Percentiles rank a stretch among this genome's conserved stretches.
Conservation (phyloP, 2,113 vertebrate genomes). For the Megatriorchis doriae region DNA sequence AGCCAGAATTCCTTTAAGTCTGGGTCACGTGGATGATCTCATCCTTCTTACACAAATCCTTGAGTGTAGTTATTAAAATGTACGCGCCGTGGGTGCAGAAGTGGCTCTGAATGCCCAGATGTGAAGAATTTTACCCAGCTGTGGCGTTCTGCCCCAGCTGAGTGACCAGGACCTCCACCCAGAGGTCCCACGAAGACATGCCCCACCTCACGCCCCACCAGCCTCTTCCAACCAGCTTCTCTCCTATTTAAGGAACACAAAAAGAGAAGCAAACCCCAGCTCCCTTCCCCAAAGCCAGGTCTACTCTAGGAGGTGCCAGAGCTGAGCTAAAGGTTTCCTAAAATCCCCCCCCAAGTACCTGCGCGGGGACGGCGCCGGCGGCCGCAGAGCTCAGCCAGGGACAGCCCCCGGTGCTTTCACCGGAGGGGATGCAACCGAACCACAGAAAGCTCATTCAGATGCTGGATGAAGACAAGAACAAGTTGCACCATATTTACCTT, state of each 20-base stretch:
- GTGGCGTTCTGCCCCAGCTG: background rate
- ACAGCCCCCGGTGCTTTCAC: background rate
- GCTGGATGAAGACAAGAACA: background rate
- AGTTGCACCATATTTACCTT: background rate
- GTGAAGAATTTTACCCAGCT: background rate
- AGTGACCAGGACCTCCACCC: background rate
- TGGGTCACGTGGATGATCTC: background rate
- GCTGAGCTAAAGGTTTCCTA: background rate
- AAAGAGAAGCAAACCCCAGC: background rate
- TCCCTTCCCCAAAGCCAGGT: background rate
- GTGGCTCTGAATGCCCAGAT: background rate
- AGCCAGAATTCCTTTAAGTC: background rate
- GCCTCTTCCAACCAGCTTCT: background rate
- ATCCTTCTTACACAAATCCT: background rate
- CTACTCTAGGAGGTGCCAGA: background rate
- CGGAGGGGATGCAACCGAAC: background rate
- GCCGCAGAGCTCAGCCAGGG: background rate
- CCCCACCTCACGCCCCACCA: background rate
- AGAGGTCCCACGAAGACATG: too few species aligned
- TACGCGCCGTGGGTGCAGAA: background rate
- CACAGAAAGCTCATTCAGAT: background rate
- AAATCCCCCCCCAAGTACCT: background rate
- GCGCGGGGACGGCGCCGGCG: background rate
- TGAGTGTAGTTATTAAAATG: background rate
- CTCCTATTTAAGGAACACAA: background rate